phyloP scores from a whole-genome alignment of 1,140 invertebrate species.

The Linepithema humile region DNA sequence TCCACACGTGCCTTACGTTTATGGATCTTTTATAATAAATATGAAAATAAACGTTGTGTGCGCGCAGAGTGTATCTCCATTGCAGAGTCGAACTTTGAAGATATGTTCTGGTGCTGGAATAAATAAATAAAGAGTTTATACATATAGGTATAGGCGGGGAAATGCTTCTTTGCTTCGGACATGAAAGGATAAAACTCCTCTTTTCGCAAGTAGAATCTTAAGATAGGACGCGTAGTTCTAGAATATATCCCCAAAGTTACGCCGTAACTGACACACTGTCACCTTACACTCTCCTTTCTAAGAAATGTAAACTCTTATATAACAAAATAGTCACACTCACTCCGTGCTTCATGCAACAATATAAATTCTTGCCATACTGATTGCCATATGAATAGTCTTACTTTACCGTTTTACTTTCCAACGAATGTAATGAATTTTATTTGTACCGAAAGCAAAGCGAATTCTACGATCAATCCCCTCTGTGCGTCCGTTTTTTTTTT shows the following conservation, averaged over 20 bases:
- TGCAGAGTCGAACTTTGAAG: slow-evolving; percentile 19
- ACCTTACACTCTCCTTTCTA: neutral
- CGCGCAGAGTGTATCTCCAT: neutral
- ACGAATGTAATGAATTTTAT: slow-evolving; percentile 7
- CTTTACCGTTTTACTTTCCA: slow-evolving; percentile 30
- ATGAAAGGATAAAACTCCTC: slow-evolving; percentile 3
- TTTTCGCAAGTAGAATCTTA: neutral
- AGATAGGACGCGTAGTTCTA: neutral
- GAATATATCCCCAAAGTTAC: slow-evolving; percentile 10
- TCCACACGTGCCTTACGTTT: neutral
- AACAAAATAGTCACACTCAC: neutral
- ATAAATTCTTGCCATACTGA: slow-evolving; percentile 7
- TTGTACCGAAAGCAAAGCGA: slow-evolving; percentile 14
- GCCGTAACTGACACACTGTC: neutral
- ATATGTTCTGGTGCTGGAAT: slow-evolving; percentile 16
- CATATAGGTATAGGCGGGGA: neutral
- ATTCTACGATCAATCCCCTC: neutral
- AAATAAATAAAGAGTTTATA: slow-evolving; percentile 16
- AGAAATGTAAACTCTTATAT: neutral
- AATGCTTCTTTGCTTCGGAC: neutral
- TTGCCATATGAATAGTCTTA: slow-evolving; percentile 34
- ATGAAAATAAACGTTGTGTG: slow-evolving; percentile 20
- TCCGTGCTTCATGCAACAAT: neutral
- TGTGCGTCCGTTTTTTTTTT: neutral
- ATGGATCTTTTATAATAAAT: slow-evolving; percentile 14